Conservation (phyloP, 2,797 vertebrate species). For the Staurois parvus region DNA sequence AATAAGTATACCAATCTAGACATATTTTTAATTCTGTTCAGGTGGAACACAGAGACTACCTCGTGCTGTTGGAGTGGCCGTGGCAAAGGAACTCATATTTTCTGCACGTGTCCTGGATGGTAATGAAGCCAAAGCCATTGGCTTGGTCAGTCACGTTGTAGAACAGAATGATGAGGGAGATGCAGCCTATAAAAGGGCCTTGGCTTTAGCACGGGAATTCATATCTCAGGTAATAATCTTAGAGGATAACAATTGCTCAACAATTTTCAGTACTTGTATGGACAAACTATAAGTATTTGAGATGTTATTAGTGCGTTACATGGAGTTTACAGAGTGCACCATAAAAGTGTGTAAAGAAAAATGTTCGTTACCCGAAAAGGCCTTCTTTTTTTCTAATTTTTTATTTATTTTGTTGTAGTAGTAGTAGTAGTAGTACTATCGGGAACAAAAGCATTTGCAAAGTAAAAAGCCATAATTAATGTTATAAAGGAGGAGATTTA, state of each 20-base stretch:
- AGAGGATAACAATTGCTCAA: neutral
- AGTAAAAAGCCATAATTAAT: no score
- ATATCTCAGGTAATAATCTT: constrained; percentile 87
- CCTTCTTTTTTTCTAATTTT: no score
- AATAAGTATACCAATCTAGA: neutral
- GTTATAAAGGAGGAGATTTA: no score
- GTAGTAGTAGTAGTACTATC: no score
- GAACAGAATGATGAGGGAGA: constrained; percentile 91
- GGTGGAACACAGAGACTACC: constrained; percentile 95
- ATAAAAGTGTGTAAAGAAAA: no score
- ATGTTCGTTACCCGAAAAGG: no score
- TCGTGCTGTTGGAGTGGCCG: constrained; percentile 84
- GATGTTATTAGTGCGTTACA: neutral
- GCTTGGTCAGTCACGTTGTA: constrained; percentile 89
- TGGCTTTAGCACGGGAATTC: constrained; percentile 91
- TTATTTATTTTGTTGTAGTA: no score
- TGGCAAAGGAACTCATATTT: constrained; percentile 97
- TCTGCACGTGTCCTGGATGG: constrained; percentile 89
- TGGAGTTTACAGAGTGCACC: neutral
- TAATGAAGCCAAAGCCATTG: constrained; percentile 83
- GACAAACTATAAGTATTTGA: neutral
- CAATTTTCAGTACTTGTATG: neutral
- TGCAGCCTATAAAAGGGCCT: constrained; percentile 89
- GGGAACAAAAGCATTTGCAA: no score
- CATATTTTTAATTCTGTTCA: constrained; percentile 62